Conservation (phyloP, 2,113 vertebrate species). For the Pygoscelis antarcticus region DNA sequence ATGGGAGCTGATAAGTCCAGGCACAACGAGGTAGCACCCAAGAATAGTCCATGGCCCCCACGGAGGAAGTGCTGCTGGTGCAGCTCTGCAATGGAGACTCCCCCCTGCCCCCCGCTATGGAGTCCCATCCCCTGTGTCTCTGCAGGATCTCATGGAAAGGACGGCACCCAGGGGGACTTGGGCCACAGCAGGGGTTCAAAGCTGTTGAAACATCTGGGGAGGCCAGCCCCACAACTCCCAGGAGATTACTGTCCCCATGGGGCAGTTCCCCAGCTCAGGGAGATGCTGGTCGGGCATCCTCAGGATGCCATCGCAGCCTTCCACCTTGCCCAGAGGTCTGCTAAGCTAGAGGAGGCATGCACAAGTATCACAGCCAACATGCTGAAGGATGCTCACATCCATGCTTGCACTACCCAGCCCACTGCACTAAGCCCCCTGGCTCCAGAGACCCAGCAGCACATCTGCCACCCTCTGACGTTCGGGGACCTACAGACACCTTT, state of each 20-base stretch:
- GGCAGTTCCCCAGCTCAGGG: not conserved
- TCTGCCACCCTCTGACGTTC: not conserved
- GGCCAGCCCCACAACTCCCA: not conserved
- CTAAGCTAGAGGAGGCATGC: not conserved
- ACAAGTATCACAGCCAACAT: accelerated
- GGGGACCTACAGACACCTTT: not conserved
- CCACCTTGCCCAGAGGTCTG: not conserved
- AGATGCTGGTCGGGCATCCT: not conserved
- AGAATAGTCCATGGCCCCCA: not conserved
- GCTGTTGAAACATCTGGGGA: not conserved
- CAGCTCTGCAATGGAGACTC: not conserved
- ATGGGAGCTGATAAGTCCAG: not conserved
- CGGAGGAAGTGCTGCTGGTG: not conserved
- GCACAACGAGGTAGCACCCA: not conserved
- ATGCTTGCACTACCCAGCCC: accelerated
- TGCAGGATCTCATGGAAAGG: not conserved
- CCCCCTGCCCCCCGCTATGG: accelerated
- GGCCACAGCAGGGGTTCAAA: not conserved
- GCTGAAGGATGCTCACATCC: not conserved
- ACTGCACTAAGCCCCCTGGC: not conserved
- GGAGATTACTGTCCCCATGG: accelerated
- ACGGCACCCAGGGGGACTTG: not conserved
- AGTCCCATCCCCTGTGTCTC: accelerated
- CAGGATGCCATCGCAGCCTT: not conserved
- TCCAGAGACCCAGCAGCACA: not conserved